Evolutionary conservation across 2,113 vertebrate genomes (phyloP).

Genomic region (Ceratotherium simum): DNA sequence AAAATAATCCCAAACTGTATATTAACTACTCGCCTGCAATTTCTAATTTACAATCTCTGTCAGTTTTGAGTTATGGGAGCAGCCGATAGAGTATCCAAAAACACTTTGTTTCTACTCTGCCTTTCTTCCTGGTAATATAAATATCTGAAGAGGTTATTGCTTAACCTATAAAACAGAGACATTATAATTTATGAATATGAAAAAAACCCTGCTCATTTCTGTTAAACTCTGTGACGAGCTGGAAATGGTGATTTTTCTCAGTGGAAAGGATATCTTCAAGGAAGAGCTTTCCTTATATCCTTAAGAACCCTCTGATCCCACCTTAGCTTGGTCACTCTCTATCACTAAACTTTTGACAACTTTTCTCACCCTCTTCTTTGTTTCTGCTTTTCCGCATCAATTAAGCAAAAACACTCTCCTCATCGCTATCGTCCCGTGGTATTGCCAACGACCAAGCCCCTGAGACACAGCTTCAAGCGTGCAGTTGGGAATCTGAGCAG

Average conservation of each 20-base stretch:
- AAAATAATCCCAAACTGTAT: slow-evolving; percentile 17
- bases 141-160: slow-evolving; percentile 83
- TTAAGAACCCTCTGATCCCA: slow-evolving; percentile 31
- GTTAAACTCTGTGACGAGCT: slow-evolving; percentile 76
- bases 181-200: slow-evolving; percentile 83
- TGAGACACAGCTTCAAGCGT: not conserved
- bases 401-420: not conserved
- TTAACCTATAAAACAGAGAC: slow-evolving; percentile 81
- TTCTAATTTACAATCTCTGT: slow-evolving; percentile 56
- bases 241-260: slow-evolving; percentile 80
- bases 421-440: not conserved
- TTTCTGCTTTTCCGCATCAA: not conserved
- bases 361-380: not conserved
- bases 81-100: slow-evolving; percentile 66
- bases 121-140: slow-evolving; percentile 70
- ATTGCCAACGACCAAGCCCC: not conserved
- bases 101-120: slow-evolving; percentile 75
- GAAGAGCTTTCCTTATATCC: slow-evolving; percentile 61
- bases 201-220: slow-evolving; percentile 71
- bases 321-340: not conserved
- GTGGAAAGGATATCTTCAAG: slow-evolving; percentile 66
- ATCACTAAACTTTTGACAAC: not conserved
- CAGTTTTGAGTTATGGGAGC: slow-evolving; percentile 58
- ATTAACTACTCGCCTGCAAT: not conserved
- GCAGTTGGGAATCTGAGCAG: not conserved